Evolutionary conservation across 2,797 vertebrate species (phyloP), one percentile per base, ranked within the genome.

Genomic region (Enteromius viviparus): DNA sequence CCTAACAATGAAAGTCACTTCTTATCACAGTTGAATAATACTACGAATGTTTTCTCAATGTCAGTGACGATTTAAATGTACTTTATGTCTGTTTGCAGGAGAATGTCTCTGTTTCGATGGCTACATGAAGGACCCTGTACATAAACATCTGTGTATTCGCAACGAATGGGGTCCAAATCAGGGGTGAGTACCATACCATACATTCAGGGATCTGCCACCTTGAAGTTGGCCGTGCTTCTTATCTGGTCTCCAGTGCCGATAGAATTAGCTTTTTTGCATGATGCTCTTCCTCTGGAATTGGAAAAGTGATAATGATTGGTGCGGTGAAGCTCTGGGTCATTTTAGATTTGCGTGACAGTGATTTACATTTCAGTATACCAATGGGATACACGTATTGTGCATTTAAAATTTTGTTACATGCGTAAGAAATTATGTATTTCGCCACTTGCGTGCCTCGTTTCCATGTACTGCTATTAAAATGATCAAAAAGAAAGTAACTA

Each of bases 111-210:
- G 98, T 93, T 96, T 98, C 0, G 97, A 99, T 76, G 97, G 98
- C 32, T 99, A 99, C 91, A 98, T 98, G 97, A 98, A 96, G 90
- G 98, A 99, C 87, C 98, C 98, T 0, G 97, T 99, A 29, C 98
- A 99, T 88, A 99, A 99, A 88, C 97, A 99, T 79, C 97, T 99
- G 82, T 99, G 98, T 92, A 99, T 99, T 91, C 96, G 98, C 81
- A 99, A 98, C 0, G 98, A 99, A 88, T 99, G 98, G 98, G 98
- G 98, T 15, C 96, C 96, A 0, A 99, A 99, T 93, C 98, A 99
- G 88, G 98, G 98, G 98, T 99, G 94, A 95, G 97, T 91, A 55
- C 78, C 84, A 75, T 66, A 14, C 58, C 58, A 32, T 29, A 40
- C 14, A 65, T 51, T 37, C 60, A 76, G 45, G 17, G 3, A 66